Evolutionary conservation across 2,797 vertebrate species (phyloP), one percentile per base, ranked within the genome.

Genomic region (Chelon labrosus): DNA sequence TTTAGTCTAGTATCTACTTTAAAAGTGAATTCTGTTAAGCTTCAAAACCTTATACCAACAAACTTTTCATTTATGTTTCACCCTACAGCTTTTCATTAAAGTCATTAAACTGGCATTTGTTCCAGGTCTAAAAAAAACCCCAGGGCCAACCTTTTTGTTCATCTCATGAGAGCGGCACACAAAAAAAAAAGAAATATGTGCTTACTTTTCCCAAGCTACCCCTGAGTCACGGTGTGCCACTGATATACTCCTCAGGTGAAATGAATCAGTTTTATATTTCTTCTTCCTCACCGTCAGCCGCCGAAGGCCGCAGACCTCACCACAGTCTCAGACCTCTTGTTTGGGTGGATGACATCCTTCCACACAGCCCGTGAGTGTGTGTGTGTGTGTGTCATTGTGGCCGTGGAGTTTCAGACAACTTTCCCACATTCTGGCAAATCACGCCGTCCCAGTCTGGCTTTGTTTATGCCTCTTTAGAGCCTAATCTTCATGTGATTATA

Each of bases 401-500:
- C 79, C 38, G 60, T 42, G 65, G 64, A 55, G 58, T 77, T 80
- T 80, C 77, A 79, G 70, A 83, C 67, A 19, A 80, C 82, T 85
- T 87, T 91, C 90, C 88, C 89, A 90, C 88, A 86, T 84, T 85
- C 61, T 70, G 61, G 51, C 49, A n/a, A 35, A 70, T 77, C 79
- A 46, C 66, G 51, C 79, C 77, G 78, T 89, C 79, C 75, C 76
- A 64, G 87, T 89, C 81, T 88, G 82, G 35, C 55, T 85, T 69
- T 90, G 88, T 91, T 93, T 84, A 85, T 77, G 75, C 66, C 31
- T 80, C 73, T 68, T 82, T 65, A 63, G 76, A 84, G 55, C 68
- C 76, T 69, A 84, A 86, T 90, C 83, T 88, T 81, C 84, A 62
- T 74, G 72, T 91, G 89, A 92, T 93, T 93, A 92, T 77, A 91